Base-by-base conservation (phyloP, 2,797 vertebrate species). In the Lepus oiostolus region DNA sequence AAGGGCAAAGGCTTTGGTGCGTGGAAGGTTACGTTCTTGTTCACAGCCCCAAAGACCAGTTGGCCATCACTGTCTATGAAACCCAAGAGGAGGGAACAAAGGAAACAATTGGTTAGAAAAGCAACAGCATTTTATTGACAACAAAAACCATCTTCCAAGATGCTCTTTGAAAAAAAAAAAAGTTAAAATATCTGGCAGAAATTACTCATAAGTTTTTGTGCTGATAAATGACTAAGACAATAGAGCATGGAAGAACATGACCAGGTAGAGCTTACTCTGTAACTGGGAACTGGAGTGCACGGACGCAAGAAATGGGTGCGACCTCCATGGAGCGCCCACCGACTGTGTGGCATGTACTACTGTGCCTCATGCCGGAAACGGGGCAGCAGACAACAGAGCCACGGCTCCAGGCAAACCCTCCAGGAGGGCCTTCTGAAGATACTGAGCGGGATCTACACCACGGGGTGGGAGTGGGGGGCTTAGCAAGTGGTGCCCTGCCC, bases 1-100 rank as follows among this genome's bases (percentile, higher is more conserved):
- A 74, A 32, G 0, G 2, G 0, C 5, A 0, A 0, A 1, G 10
- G 0, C 1, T 0, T 10, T 8, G 22, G 1, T 10, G 32, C 0
- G 0, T 1, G 0, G 6, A 94, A 76, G 14, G 83, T 95, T 5
- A 91, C 14, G 1, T 0, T 89, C 5, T 5, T 2, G 0, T 70
- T 32, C n/a, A 79, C 2, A 42, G 4, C 0, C 6, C 75, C 92
- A 22, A 17, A 77, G 3, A 26, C 0, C 0, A 0, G 0, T 5
- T 0, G 14, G 22, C 0, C 0, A 0, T 2, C 0, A 90, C 85
- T 90, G 24, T 24, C 17, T 38, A 38, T 19, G 19, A 70, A 30
- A 77, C 5, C 95, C 95, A 81, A 28, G 17, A 82, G 21, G 28
- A 19, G 65, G 13, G 30, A 38, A 89, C 60, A n/a, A 47, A 82